phyloP scores from a whole-genome alignment of 2,113 vertebrate genomes.

The Hemibagrus wyckioides region DNA sequence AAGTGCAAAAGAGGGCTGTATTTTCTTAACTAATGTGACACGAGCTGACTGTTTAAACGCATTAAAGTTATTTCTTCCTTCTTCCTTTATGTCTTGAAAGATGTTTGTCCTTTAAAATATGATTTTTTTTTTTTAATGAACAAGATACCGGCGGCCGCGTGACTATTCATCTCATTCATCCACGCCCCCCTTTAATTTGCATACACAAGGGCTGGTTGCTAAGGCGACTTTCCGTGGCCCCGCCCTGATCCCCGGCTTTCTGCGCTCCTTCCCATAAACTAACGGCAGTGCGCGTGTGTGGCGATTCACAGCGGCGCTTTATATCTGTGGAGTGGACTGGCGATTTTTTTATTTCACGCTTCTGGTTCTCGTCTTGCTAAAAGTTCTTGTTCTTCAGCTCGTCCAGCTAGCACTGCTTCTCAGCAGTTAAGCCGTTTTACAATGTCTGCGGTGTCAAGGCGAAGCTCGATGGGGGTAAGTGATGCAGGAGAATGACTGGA shows the following conservation, averaged over 20 bases:
- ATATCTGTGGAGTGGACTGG: conserved; percentile 23
- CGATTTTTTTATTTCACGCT: conserved; percentile 22
- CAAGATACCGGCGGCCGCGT: background rate
- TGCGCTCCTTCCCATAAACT: background rate
- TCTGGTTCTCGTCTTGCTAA: background rate
- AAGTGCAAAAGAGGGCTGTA: background rate
- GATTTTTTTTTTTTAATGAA: background rate
- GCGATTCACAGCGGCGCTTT: conserved; percentile 29
- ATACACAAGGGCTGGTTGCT: conserved; percentile 49
- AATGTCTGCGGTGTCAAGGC: conserved; percentile 47
- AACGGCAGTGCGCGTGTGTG: background rate
- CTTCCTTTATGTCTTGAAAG: background rate
- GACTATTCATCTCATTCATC: background rate
- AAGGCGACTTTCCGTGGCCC: conserved; percentile 51
- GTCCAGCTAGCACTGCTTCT: background rate
- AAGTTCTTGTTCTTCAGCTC: conserved; percentile 10
- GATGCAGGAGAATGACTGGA: background rate
- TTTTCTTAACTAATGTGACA: background rate
- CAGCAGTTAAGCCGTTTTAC: background rate
- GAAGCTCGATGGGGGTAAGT: conserved; percentile 54
- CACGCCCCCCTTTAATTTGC: conserved; percentile 52
- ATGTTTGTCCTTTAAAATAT: background rate
- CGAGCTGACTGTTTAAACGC: background rate
- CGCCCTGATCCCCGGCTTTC: conserved; percentile 35
- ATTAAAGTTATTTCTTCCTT: background rate